Conservation (phyloP, 2,888 invertebrate species). For the Eumacrocentrus americanus region DNA sequence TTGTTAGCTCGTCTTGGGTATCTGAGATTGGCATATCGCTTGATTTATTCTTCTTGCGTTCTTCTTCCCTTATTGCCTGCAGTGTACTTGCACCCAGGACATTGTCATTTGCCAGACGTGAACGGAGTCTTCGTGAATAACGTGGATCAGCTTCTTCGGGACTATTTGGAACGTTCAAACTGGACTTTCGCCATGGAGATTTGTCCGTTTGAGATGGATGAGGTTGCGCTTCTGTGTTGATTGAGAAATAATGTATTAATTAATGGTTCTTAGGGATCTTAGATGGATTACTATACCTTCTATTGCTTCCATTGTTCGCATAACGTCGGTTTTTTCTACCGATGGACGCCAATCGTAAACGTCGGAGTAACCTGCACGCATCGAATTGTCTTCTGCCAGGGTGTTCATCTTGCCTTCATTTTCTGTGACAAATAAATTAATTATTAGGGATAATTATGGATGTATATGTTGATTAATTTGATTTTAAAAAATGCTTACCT, state of each 20-base stretch:
- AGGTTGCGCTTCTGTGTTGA: constrained; percentile 71
- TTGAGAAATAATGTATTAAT: no score
- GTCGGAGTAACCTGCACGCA: constrained; percentile 66
- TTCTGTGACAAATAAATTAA: constrained; percentile 63
- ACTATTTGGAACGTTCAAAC: constrained; percentile 68
- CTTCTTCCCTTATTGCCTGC: constrained; percentile 59
- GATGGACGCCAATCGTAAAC: constrained; percentile 84
- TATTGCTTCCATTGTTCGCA: constrained; percentile 83
- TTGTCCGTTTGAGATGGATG: constrained; percentile 72
- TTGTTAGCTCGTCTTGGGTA: constrained; percentile 53
- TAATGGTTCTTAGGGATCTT: not conserved
- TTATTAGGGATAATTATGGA: not conserved
- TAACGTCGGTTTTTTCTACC: constrained; percentile 82
- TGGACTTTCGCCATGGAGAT: constrained; percentile 78
- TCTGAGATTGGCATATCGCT: constrained; percentile 37
- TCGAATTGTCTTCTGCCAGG: constrained; percentile 73
- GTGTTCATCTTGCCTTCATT: constrained; percentile 82
- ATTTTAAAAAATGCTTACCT: no score
- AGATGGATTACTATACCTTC: constrained; percentile 68
- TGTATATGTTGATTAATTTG: constrained; percentile 1
- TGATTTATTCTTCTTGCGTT: constrained; percentile 56
- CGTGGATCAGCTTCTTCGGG: constrained; percentile 71
- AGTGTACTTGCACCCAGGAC: constrained; percentile 56
- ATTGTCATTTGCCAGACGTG: constrained; percentile 59
- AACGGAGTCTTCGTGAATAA: constrained; percentile 62